Evolutionary conservation across 2,113 vertebrate species (phyloP), one percentile per base, ranked within the genome.

Genomic region (Sylvilagus bachmani): DNA sequence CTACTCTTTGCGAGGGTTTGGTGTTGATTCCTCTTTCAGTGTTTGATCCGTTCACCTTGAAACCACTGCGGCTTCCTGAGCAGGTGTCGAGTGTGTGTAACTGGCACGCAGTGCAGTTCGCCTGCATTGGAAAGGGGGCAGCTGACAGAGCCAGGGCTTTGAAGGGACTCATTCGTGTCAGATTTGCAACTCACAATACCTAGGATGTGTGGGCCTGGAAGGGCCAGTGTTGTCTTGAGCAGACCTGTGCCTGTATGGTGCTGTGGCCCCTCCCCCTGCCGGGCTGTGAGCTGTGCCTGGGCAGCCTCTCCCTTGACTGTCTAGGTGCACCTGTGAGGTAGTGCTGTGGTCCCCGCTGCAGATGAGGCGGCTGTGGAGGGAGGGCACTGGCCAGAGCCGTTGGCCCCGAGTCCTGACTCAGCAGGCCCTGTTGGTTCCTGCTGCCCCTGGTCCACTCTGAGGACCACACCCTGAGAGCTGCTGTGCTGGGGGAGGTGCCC

Each of bases 171-270:
- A 14, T 55, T 86, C 69, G 6, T 12, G 11, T 80, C 16, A 33
- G 36, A 25, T 83, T 70, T 67, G 44, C 33, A 51, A 4, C n/a
- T 24, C n/a, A 53, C 64, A 12, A 4, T 36, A 24, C 6, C 5
- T 19, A 83, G 53, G n/a, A 14, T 4, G 13, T 4, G 0, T 44
- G 19, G 21, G n/a, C 25, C 11, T 58, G 49, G 44, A 38, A 1
- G 29, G 44, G 55, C 36, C 22, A n/a, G 58, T 8, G 33, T 14
- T 86, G 51, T 58, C 31, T 38, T n/a, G 24, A 10, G 36, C 86
- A 58, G 49, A 49, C 64, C 44, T 44, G 3, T 22, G 67, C 16
- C 0, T 3, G 19, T 3, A 0, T 33, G 8, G 5, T 16, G 53
- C 31, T 31, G 2, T 2, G 38, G 61, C 38, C 27, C 67, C 27